Conservation (phyloP, 2,888 invertebrate genomes). For the Pristionchus maxplancki region DNA sequence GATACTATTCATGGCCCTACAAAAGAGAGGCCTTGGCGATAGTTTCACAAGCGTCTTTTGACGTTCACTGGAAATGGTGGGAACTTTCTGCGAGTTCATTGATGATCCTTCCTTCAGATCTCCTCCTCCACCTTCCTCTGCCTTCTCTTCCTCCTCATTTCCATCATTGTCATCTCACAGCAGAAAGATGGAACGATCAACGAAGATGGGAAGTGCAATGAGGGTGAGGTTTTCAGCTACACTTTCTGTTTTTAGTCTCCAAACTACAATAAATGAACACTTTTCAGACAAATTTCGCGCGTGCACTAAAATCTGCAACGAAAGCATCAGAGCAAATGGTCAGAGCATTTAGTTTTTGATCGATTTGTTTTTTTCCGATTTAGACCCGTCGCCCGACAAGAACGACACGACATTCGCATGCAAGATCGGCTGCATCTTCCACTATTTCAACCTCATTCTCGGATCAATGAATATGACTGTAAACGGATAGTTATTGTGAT, state of each 20-base stretch:
- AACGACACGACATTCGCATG: neutral
- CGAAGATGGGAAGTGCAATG: neutral
- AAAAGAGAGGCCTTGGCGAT: neutral
- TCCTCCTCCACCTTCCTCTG: neutral
- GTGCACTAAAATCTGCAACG: neutral
- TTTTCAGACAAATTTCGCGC: neutral
- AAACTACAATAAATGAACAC: too few relatives aligned
- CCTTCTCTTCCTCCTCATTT: conserved; percentile 1
- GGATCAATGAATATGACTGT: neutral
- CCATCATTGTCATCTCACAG: neutral
- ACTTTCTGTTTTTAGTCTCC: too few relatives aligned
- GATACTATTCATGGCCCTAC: neutral
- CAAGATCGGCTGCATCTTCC: neutral
- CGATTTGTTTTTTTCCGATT: neutral
- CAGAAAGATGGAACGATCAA: too few relatives aligned
- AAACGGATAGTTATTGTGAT: neutral
- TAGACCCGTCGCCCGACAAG: neutral
- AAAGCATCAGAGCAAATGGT: too few relatives aligned
- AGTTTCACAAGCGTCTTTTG: neutral
- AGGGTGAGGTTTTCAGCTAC: too few relatives aligned
- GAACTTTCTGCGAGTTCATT: neutral
- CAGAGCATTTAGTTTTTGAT: neutral
- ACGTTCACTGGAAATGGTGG: neutral
- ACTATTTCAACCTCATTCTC: neutral
- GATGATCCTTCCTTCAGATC: neutral